These are phyloP conservation scores for Cryptus viduatorius DNA, from an alignment of 2,888 invertebrate genomes.

Conservation along the genomic window DNA sequence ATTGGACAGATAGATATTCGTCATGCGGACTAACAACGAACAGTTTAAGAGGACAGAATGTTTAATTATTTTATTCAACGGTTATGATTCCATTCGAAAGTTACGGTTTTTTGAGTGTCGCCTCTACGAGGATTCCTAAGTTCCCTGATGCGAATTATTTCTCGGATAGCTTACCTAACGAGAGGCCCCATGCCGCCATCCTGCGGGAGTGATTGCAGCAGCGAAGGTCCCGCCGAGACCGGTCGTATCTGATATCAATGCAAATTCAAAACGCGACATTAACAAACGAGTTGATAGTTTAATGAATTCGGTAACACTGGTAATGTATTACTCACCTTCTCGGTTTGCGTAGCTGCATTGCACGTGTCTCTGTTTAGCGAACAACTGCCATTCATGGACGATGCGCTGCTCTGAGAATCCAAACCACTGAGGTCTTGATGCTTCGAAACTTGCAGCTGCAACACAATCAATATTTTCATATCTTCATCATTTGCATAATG, in stretches of 20 bases:
- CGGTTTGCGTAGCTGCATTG: slow-evolving; percentile 95
- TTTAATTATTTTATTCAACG: not conserved
- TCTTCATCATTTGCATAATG: not conserved
- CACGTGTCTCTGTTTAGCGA: slow-evolving; percentile 87
- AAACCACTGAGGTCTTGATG: slow-evolving; percentile 78
- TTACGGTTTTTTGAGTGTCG: not conserved
- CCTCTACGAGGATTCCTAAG: not conserved
- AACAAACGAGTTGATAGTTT: slow-evolving; percentile 2
- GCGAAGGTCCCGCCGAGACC: slow-evolving; percentile 87
- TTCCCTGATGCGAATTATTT: slow-evolving; percentile 12
- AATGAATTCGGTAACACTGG: slow-evolving; percentile 8
- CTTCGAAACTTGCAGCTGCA: slow-evolving; percentile 80
- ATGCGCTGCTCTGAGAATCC: slow-evolving; percentile 75
- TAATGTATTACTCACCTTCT: slow-evolving; percentile 87
- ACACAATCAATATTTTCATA: slow-evolving; percentile 13
- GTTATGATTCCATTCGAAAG: not conserved
- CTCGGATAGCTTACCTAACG: slow-evolving; percentile 85
- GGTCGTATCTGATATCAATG: slow-evolving; percentile 86
- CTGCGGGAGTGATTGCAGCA: slow-evolving; percentile 86
- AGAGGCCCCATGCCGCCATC: slow-evolving; percentile 86
- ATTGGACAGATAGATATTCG: not conserved
- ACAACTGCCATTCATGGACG: slow-evolving; percentile 83
- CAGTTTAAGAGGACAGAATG: not conserved
- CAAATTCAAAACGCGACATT: slow-evolving; percentile 20
- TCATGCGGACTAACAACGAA: not conserved